Evolutionary conservation across 1,140 invertebrate species (phyloP).

Genomic region (Leptopilina boulardi): DNA sequence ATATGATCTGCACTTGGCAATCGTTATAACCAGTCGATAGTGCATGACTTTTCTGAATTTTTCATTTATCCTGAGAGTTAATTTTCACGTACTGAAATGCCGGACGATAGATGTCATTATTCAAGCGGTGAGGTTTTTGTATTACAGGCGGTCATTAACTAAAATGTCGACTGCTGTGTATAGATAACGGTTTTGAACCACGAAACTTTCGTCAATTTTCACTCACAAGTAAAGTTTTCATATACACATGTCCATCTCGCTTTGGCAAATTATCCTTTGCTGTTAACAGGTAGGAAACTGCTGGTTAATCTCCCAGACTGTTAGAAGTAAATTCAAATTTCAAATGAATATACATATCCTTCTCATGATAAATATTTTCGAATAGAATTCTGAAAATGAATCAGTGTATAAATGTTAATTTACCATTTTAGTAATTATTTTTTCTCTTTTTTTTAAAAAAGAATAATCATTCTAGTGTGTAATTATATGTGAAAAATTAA

Average conservation of each 20-base stretch:
- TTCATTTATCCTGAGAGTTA: neutral
- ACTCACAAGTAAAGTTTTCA: slow-evolving; percentile 5
- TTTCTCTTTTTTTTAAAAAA: neutral
- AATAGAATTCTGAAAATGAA: neutral
- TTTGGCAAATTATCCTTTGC: neutral
- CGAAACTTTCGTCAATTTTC: slow-evolving; percentile 13
- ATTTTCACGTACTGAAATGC: neutral
- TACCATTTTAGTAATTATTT: neutral
- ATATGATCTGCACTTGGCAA: neutral
- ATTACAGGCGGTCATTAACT: slow-evolving; percentile 5
- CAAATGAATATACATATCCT: neutral
- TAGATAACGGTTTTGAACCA: slow-evolving; percentile 1
- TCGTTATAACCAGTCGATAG: neutral
- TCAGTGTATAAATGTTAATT: no score
- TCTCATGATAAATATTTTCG: neutral
- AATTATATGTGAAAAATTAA: neutral
- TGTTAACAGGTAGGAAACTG: slow-evolving; percentile 16
- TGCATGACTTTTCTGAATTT: neutral
- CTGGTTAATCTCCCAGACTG: slow-evolving; percentile 3
- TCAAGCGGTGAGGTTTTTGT: slow-evolving; percentile 1
- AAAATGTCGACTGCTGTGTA: slow-evolving; percentile 12
- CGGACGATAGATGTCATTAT: slow-evolving; percentile 1
- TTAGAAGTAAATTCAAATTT: neutral
- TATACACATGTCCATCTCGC: slow-evolving; percentile 10
- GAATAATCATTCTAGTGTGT: neutral